A percentile compares a stretch with the other conserved stretches of the same genome.
These are phyloP conservation scores for Andrena marginata DNA, from an alignment of 2,888 invertebrate species.

Conservation along the genomic window DNA sequence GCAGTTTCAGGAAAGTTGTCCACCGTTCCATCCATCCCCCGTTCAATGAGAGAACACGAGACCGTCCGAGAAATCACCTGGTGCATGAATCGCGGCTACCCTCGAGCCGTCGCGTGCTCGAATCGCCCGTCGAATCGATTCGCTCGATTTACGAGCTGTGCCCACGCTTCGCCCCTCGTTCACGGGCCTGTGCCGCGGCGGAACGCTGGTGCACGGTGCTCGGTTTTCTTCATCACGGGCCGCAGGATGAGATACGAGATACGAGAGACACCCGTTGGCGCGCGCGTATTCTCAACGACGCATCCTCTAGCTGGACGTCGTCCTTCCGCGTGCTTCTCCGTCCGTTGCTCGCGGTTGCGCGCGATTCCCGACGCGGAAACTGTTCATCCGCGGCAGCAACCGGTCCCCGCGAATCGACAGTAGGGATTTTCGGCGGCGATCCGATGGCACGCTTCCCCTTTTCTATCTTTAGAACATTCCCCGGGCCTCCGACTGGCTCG, in stretches of 20 bases:
- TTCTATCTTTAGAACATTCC: slow-evolving; percentile 69
- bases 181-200: slow-evolving; percentile 1
- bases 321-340: slow-evolving; percentile 24
- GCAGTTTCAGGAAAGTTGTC: background rate
- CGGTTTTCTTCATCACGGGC: slow-evolving; percentile 27
- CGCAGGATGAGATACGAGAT: slow-evolving; percentile 14
- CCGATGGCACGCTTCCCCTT: slow-evolving; percentile 29
- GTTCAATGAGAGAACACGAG: background rate
- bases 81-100: slow-evolving; percentile 18
- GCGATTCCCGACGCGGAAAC: background rate
- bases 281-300: slow-evolving; percentile 28
- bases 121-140: slow-evolving; percentile 51
- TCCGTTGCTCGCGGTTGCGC: background rate
- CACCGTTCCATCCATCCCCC: slow-evolving; percentile 18
- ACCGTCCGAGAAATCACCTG: slow-evolving; percentile 50
- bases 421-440: slow-evolving; percentile 12
- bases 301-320: background rate
- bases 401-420: background rate
- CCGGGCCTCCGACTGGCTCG: slow-evolving; percentile 61
- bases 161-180: slow-evolving; percentile 22
- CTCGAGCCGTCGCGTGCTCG: slow-evolving; percentile 32
- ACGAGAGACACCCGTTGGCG: slow-evolving; percentile 21
- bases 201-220: slow-evolving; percentile 24
- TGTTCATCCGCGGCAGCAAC: slow-evolving; percentile 14
- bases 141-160: slow-evolving; percentile 43